phyloP scores from a whole-genome alignment of 1,140 invertebrate species.

The Pristionchus pacificus region DNA sequence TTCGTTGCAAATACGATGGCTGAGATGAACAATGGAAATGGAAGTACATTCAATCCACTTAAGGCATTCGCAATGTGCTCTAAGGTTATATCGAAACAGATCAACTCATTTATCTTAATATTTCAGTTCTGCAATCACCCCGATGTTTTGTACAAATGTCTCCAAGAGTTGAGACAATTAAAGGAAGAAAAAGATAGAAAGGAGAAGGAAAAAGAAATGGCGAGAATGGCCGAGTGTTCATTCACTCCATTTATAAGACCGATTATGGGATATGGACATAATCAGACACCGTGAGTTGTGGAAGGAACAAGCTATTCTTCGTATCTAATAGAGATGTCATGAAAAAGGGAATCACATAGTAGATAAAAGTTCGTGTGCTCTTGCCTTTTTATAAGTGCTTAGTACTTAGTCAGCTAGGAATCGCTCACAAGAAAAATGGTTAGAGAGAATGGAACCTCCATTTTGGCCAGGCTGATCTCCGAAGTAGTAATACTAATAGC shows the following conservation, averaged over 20 bases:
- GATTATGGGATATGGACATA: background rate
- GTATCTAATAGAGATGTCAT: too few relatives aligned
- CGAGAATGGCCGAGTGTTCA: too few relatives aligned
- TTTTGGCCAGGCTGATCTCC: background rate
- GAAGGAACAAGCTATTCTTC: too few relatives aligned
- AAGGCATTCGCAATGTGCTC: conserved; percentile 97
- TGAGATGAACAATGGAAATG: conserved; percentile 77
- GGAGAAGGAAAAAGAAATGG: conserved; percentile 51
- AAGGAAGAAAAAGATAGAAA: conserved; percentile 57
- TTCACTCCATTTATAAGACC: too few relatives aligned
- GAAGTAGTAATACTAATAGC: conserved; percentile 9
- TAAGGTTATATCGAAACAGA: conserved; percentile 67
- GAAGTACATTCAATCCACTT: conserved; percentile 78
- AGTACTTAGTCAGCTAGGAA: too few relatives aligned
- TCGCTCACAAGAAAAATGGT: too few relatives aligned
- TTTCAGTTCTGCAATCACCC: conserved; percentile 95
- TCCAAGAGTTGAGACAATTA: conserved; percentile 58
- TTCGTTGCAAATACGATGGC: conserved; percentile 59
- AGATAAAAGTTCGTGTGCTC: too few relatives aligned
- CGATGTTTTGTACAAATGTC: conserved; percentile 85
- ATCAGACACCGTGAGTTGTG: too few relatives aligned
- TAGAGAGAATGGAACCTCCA: conserved; percentile 1
- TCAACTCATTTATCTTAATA: background rate
- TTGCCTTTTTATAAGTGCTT: too few relatives aligned
- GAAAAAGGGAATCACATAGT: too few relatives aligned